A percentile compares a stretch with the other conserved stretches of the same genome.
Conservation (phyloP, 92 coral and sea anemone species). For the Diadumene lineata region DNA sequence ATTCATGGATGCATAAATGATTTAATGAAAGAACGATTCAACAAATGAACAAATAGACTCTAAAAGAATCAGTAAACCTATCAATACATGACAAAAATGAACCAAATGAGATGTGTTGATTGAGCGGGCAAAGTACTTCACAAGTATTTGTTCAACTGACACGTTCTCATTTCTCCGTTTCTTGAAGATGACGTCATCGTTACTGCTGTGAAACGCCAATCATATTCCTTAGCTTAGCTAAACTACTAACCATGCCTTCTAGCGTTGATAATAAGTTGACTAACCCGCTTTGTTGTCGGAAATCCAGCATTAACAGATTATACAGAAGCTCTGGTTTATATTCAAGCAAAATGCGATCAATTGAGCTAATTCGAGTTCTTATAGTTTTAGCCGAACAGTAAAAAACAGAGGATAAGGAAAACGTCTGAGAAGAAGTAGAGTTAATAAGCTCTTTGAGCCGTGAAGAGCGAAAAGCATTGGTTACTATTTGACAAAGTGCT, state of each 20-base stretch:
- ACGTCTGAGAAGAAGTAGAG: conserved; percentile 4
- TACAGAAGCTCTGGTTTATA: conserved; percentile 31
- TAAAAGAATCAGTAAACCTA: too few relatives aligned
- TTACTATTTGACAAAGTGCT: conserved; percentile 21
- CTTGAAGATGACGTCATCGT: too few relatives aligned
- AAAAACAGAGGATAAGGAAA: conserved; percentile 18
- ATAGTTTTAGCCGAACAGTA: conserved; percentile 18
- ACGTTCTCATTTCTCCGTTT: too few relatives aligned
- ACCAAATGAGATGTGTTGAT: too few relatives aligned
- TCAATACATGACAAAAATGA: too few relatives aligned
- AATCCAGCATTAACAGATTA: conserved; percentile 34
- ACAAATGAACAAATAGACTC: background rate
- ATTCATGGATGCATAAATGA: background rate
- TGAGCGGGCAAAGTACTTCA: too few relatives aligned
- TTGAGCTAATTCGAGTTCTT: conserved; percentile 28
- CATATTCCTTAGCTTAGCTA: too few relatives aligned
- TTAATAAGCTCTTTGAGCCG: conserved; percentile 5
- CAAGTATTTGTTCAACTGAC: too few relatives aligned
- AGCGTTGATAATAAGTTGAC: conserved; percentile 20
- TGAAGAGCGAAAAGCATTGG: background rate
- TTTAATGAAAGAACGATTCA: background rate
- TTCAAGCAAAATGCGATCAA: conserved; percentile 34
- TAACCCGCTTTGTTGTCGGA: conserved; percentile 37
- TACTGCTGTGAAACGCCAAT: too few relatives aligned
- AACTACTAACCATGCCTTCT: conserved; percentile 9